Evolutionary conservation across 2,888 invertebrate species (phyloP).

Genomic region (Ganaspis brasiliensis): DNA sequence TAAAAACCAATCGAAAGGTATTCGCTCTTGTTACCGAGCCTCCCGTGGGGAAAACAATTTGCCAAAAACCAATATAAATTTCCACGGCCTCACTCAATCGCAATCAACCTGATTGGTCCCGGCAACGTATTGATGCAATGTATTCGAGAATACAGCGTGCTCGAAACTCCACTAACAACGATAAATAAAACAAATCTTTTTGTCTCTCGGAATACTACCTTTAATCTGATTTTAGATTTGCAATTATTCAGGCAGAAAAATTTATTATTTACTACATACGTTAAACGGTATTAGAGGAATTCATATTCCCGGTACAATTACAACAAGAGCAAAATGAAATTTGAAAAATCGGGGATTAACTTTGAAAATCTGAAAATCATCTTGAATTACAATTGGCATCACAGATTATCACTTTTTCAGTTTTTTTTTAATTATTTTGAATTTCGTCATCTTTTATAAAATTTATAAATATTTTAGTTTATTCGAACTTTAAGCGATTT

Average conservation of each 20-base stretch:
- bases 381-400: too few relatives aligned
- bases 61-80: conserved; percentile 64
- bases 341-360: too few relatives aligned
- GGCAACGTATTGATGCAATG: conserved; percentile 42
- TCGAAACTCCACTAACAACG: conserved; percentile 9
- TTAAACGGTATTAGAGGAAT: too few relatives aligned
- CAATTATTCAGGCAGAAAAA: not conserved
- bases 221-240: not conserved
- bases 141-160: conserved; percentile 16
- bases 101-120: conserved; percentile 62
- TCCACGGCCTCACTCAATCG: conserved; percentile 59
- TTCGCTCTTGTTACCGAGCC: conserved; percentile 36
- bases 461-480: too few relatives aligned
- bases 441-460: too few relatives aligned
- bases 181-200: conserved; percentile 25
- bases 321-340: too few relatives aligned
- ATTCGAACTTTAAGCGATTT: too few relatives aligned
- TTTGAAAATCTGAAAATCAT: too few relatives aligned
- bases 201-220: conserved; percentile 17
- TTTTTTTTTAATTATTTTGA: too few relatives aligned
- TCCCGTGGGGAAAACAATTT: conserved; percentile 58
- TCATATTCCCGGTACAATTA: too few relatives aligned
- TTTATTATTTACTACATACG: not conserved
- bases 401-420: too few relatives aligned
- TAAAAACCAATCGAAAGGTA: conserved; percentile 36